Percentiles rank a stretch among this genome's conserved stretches.
Conservation (phyloP, 1,140 invertebrate genomes). For the Bacillus rossius region DNA sequence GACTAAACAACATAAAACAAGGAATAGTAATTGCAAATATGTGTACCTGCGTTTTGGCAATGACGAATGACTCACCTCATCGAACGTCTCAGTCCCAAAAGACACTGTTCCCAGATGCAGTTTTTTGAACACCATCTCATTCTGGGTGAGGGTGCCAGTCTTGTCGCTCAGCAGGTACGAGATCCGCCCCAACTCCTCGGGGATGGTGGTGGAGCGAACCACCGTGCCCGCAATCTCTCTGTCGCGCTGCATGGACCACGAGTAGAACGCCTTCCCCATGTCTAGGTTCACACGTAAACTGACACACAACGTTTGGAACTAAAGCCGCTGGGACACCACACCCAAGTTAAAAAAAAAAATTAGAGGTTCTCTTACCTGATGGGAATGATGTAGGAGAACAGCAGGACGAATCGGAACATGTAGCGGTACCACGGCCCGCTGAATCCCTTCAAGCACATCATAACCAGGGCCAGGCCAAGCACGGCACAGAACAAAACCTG, state of each 20-base stretch:
- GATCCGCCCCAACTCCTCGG: constrained; percentile 96
- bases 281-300: constrained; percentile 97
- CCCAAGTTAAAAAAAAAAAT: background rate
- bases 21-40: no score
- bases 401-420: constrained; percentile 91
- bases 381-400: constrained; percentile 99
- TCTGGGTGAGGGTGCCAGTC: constrained; percentile 97
- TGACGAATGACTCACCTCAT: constrained; percentile 73
- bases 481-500: constrained; percentile 89
- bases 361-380: constrained; percentile 62
- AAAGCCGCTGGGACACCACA: background rate
- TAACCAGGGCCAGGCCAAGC: constrained; percentile 82
- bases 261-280: constrained; percentile 97
- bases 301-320: constrained; percentile 26
- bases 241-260: constrained; percentile 94
- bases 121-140: constrained; percentile 98
- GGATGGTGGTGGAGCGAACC: constrained; percentile 97
- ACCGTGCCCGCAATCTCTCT: constrained; percentile 89
- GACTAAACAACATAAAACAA: no score
- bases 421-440: constrained; percentile 95
- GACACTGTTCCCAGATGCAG: constrained; percentile 87
- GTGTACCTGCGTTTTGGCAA: no score
- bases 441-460: constrained; percentile 95
- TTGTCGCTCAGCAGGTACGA: constrained; percentile 96
- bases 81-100: constrained; percentile 82